Evolutionary conservation across 2,888 invertebrate species (phyloP), one percentile per base, ranked within the genome.

Genomic region (Dinocampus coccinellae): DNA sequence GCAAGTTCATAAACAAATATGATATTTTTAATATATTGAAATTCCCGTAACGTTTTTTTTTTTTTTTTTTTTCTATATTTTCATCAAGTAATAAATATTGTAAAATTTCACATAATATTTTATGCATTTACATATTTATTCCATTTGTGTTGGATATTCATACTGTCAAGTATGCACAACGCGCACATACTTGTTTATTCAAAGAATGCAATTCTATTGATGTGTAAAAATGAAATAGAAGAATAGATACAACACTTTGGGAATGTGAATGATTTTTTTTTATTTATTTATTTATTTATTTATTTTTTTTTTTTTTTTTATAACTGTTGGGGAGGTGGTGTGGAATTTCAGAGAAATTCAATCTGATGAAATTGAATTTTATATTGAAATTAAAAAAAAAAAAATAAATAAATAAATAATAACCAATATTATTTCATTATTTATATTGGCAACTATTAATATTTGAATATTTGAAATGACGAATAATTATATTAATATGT

Each of bases 311-410:
- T n/a, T n/a, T n/a, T n/a, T n/a, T 57, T 60, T 26, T 3, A 3
- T 22, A 22, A 10, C 11, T 60, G 24, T 26, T 62, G 70, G n/a
- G 53, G 71, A 64, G 72, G 61, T 71, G 47, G 70, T 72, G 72
- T 69, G 71, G 70, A 66, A 42, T 58, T 63, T 70, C 70, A 73
- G 36, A 52, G 65, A 69, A 75, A 76, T 76, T 70, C 72, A 76
- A 73, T 76, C 62, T 63, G 69, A 68, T 72, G 66, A 64, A 67
- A 60, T 66, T 69, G 57, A 76, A 73, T 73, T 72, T 73, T n/a
- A n/a, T n/a, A n/a, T n/a, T n/a, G n/a, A n/a, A n/a, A n/a, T n/a
- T n/a, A n/a, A n/a, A n/a, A n/a, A n/a, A n/a, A n/a, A n/a, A n/a
- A n/a, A n/a, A n/a, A n/a, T n/a, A n/a, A n/a, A n/a, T n/a, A n/a